Base-by-base conservation (phyloP, 2,113 vertebrate genomes). In the Tachycineta bicolor region DNA sequence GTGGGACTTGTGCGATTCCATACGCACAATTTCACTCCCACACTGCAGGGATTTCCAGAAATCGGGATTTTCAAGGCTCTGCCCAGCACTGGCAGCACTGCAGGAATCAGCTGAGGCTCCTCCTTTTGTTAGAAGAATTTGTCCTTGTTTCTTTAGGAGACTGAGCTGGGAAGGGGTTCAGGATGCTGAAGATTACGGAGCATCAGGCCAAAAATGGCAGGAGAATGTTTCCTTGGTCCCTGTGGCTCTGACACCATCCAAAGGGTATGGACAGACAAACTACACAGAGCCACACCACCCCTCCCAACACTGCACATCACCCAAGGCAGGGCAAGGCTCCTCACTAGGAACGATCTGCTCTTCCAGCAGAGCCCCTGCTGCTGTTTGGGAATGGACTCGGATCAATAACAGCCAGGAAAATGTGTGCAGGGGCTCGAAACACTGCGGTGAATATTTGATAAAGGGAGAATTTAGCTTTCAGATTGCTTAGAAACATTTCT, bases 61-160 rank as follows among this genome's bases (percentile, higher is more conserved):
- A 44, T 1, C 3, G 41, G 8, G 34, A 2, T 23, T 79, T 76
- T 83, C 65, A 70, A 88, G 85, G 33, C 63, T 43, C 19, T 10
- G 79, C 68, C 81, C 3, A 49, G 83, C 60, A 23, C 90, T 55
- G 46, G 31, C 60, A 43, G 28, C 25, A 8, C 89, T 47, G 79
- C 84, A 85, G 85, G 31, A 52, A 88, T 34, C 93, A 87, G 71
- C 88, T 29, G 88, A 83, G 80, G 83, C 90, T 95, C 87, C 85
- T 89, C 80, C 80, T 80, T 85, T 76, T 52, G 76, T 76, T 1
- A 34, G 53, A 83, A 88, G 69, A 64, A 87, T 59, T 82, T 41
- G 15, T 41, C 16, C 29, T 74, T 37, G 41, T 22, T 55, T 87
- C 76, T 60, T 77, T 4, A 82, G 80, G 94, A 86, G 89, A 14